Conservation (phyloP, 1,140 invertebrate genomes). For the Mycetomoellerius zeteki region DNA sequence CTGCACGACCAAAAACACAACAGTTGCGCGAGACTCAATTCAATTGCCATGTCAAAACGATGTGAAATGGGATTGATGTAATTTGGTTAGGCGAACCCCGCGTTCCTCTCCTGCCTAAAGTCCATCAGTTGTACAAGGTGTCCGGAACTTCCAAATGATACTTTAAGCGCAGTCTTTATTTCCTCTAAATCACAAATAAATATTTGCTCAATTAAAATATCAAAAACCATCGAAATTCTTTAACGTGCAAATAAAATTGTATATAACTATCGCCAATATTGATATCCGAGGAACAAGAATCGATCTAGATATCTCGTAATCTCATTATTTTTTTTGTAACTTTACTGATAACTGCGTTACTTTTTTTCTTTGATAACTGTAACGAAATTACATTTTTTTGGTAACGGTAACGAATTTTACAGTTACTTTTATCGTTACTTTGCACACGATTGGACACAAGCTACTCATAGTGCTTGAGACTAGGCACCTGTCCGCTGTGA, state of each 20-base stretch:
- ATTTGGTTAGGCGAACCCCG: slow-evolving; percentile 83
- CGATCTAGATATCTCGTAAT: background rate
- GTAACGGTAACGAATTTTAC: too few relatives aligned
- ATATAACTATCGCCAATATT: background rate
- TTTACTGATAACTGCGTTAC: too few relatives aligned
- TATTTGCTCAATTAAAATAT: background rate
- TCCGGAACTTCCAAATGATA: slow-evolving; percentile 21
- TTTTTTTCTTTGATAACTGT: too few relatives aligned
- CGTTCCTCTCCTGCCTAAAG: slow-evolving; percentile 60
- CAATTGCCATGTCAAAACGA: slow-evolving; percentile 87
- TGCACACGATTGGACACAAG: too few relatives aligned
- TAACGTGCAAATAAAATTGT: background rate
- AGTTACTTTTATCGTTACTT: too few relatives aligned
- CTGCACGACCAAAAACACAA: slow-evolving; percentile 77
- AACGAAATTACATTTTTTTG: too few relatives aligned
- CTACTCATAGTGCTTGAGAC: too few relatives aligned
- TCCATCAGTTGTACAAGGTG: slow-evolving; percentile 56
- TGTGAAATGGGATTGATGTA: slow-evolving; percentile 87
- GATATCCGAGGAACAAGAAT: background rate
- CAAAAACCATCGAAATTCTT: background rate
- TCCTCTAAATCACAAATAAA: background rate
- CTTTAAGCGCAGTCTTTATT: background rate
- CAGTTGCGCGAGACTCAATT: slow-evolving; percentile 84
- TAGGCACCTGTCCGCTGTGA: too few relatives aligned
- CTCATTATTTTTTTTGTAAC: too few relatives aligned